Evolutionary conservation across 2,888 invertebrate species (phyloP), one percentile per base, ranked within the genome.

Genomic region (Spisula solida): DNA sequence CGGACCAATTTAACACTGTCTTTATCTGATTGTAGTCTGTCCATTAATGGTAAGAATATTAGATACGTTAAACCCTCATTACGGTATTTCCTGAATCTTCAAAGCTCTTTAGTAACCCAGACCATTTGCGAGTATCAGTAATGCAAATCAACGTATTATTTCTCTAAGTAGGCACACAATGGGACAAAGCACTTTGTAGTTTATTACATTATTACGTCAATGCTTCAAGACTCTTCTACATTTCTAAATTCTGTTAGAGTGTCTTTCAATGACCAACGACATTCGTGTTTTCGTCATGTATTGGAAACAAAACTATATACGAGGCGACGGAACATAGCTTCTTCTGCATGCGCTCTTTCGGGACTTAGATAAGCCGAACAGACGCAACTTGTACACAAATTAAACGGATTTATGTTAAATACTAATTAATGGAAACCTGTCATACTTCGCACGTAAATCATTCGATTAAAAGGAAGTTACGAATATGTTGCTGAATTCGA

Each of bases 401-500:
- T 10, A n/a, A 20, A 60, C 60, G 60, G 60, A 66, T 25, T 25
- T 66, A 66, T 4, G 60, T 66, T 10, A 4, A 66, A 25, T 25
- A 25, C n/a, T 25, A 10, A 25, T 66, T 66, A 5, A 66, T 66
- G 60, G 25, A 66, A 10, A 25, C n/a, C 0, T 2, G 4, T n/a
- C 25, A 25, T n/a, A 66, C 20, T 12, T 25, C 25, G 0, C n/a
- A 25, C 60, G 10, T 0, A n/a, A 25, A 25, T 25, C 12, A n/a
- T n/a, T 12, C 60, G 10, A 20, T n/a, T n/a, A 66, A 0, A 66
- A 16, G 16, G 1, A 34, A 75, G 25, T 12, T 31, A 14, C 18
- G 34, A 34, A 34, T 75, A 75, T 75, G 34, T 31, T 75, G 34
- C 34, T 29, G 25, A 75, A 75, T 75, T 75, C 75, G 16, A 75